Conservation (phyloP, 2,797 vertebrate species). For the Melanotaenia pygmaea region DNA sequence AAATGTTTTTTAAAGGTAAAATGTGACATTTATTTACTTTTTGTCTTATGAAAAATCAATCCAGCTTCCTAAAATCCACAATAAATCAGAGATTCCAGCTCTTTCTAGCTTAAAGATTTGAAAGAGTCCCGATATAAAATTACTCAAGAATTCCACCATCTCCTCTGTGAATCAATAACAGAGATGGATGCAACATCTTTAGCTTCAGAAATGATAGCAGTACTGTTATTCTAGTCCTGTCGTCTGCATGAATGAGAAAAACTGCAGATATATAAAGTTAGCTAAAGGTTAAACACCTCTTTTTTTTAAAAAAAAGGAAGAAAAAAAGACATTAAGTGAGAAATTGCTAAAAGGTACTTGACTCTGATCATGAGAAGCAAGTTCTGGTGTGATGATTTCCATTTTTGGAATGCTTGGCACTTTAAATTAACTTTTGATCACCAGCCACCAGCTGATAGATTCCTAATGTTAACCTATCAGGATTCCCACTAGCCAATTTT, state of each 20-base stretch:
- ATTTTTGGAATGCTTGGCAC: no score
- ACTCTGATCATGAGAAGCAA: not conserved
- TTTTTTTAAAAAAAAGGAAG: no score
- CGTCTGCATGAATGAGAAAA: not conserved
- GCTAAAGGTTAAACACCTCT: no score
- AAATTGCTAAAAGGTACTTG: not conserved
- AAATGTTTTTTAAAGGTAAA: not conserved
- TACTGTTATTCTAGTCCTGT: not conserved
- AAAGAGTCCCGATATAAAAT: not conserved
- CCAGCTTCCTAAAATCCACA: not conserved
- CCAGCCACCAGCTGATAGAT: not conserved
- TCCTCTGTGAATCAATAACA: not conserved
- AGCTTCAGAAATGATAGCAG: not conserved
- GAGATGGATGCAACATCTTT: not conserved
- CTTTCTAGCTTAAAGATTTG: no score
- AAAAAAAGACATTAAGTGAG: no score
- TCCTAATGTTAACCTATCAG: not conserved
- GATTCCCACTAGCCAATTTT: not conserved
- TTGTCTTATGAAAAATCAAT: not conserved
- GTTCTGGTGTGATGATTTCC: not conserved
- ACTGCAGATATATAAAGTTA: no score
- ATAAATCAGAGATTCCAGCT: not conserved
- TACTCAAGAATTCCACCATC: not conserved
- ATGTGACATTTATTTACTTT: not conserved
- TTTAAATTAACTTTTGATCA: not conserved